Percentiles rank a stretch among this genome's conserved stretches.
Evolutionary conservation across 2,797 vertebrate genomes (phyloP).

Genomic region (Limosa lapponica): DNA sequence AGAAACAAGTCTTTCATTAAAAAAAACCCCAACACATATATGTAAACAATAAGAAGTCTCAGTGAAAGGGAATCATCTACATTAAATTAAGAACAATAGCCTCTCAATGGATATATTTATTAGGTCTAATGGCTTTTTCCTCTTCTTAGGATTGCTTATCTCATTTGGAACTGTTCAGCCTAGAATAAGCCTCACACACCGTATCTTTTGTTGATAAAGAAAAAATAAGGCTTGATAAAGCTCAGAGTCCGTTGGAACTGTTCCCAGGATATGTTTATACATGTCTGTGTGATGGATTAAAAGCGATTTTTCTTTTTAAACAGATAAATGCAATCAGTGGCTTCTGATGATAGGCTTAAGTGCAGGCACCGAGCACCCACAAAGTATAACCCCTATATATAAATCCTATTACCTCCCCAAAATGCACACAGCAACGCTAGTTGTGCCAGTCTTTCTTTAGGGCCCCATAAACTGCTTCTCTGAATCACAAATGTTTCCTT

Average conservation of each 20-base stretch:
- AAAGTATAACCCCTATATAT: background rate
- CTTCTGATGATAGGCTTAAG: conserved; percentile 22
- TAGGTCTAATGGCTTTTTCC: background rate
- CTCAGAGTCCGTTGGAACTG: conserved; percentile 54
- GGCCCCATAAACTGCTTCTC: background rate
- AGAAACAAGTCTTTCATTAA: background rate
- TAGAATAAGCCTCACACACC: conserved; percentile 23
- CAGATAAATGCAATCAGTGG: conserved; percentile 62
- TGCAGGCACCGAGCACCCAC: background rate
- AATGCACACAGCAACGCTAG: background rate
- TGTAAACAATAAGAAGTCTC: background rate
- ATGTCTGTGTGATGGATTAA: conserved; percentile 54
- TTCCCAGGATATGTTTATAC: conserved; percentile 68
- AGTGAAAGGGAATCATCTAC: background rate
- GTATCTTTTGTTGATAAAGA: conserved; percentile 24
- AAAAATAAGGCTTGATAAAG: conserved; percentile 27
- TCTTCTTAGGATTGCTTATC: conserved; percentile 33
- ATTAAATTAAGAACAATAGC: background rate
- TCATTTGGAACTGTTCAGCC: conserved; percentile 48
- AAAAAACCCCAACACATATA: background rate
- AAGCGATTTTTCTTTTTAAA: conserved; percentile 68
- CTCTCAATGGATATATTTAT: background rate
- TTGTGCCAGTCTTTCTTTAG: background rate
- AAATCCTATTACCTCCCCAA: background rate
- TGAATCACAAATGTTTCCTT: background rate